A percentile compares a stretch with the other conserved stretches of the same genome.
Conservation (phyloP, 2,113 vertebrate species). For the Amphiprion percula region DNA sequence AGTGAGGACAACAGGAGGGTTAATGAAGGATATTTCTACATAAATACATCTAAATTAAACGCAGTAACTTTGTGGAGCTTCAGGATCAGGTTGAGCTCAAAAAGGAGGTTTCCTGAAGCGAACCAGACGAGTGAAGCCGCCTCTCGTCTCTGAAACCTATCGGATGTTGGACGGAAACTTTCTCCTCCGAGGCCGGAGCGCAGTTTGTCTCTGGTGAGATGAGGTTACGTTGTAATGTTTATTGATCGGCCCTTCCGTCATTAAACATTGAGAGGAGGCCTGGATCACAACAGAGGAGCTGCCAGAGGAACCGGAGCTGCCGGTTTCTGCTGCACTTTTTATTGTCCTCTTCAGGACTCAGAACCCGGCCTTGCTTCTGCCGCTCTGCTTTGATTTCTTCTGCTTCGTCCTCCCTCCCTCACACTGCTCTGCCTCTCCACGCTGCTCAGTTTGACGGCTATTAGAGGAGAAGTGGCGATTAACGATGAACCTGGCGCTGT, state of each 20-base stretch:
- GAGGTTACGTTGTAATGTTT: conserved; percentile 77
- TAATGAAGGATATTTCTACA: no score
- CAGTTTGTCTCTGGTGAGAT: conserved; percentile 53
- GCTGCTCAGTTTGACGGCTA: conserved; percentile 56
- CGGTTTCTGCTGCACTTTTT: conserved; percentile 15
- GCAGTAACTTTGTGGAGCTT: no score
- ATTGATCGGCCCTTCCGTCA: conserved; percentile 77
- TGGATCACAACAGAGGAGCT: conserved; percentile 57
- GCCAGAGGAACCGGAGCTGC: conserved; percentile 55
- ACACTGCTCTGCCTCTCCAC: conserved; percentile 22
- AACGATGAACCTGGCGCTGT: conserved; percentile 48
- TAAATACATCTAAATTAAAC: no score
- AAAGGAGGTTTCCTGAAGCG: no score
- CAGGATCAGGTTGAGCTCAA: conserved; percentile 40
- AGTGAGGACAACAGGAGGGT: no score
- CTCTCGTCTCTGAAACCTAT: conserved; percentile 37
- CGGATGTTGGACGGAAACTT: conserved; percentile 67
- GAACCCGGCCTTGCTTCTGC: background rate
- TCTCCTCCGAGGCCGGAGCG: conserved; percentile 56
- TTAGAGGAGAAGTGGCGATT: conserved; percentile 57
- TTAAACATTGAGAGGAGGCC: conserved; percentile 77
- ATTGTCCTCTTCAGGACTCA: background rate
- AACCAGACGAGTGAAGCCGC: background rate
- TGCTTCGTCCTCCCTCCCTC: conserved; percentile 1
- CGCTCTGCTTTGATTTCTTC: background rate